Percentiles rank a stretch among this genome's conserved stretches.
Evolutionary conservation across 2,113 vertebrate genomes (phyloP).

Genomic region (Spilogale gracilis): DNA sequence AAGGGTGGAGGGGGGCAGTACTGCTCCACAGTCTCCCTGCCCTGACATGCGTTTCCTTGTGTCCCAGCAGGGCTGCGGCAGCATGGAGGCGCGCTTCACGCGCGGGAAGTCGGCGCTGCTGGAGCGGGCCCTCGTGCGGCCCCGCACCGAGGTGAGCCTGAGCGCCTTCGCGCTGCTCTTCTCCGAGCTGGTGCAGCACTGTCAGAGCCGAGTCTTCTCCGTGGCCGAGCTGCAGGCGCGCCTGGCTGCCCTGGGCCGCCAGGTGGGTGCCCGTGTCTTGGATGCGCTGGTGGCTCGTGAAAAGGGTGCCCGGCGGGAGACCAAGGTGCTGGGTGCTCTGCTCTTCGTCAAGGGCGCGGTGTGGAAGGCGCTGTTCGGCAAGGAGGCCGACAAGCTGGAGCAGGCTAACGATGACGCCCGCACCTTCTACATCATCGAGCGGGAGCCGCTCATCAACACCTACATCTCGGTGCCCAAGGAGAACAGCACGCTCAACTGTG

Average conservation of each 20-base stretch:
- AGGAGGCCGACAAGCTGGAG: conserved; percentile 96
- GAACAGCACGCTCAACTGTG: conserved; percentile 97
- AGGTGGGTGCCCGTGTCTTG: conserved; percentile 93
- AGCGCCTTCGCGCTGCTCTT: conserved; percentile 96
- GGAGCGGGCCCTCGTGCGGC: conserved; percentile 92
- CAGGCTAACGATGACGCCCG: conserved; percentile 97
- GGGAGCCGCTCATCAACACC: conserved; percentile 94
- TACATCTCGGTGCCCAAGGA: conserved; percentile 97
- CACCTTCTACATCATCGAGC: conserved; percentile 97
- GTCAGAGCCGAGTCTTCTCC: conserved; percentile 96
- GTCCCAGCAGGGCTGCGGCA: neutral
- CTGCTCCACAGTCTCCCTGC: neutral
- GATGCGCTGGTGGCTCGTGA: conserved; percentile 95
- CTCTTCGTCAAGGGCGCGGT: conserved; percentile 90
- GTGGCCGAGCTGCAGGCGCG: conserved; percentile 95
- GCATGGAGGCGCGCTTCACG: conserved; percentile 95
- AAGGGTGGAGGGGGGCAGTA: neutral
- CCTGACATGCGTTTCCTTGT: neutral
- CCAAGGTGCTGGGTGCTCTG: conserved; percentile 94
- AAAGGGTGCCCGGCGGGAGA: conserved; percentile 94
- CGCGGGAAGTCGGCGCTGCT: conserved; percentile 94
- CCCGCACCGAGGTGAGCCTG: conserved; percentile 93
- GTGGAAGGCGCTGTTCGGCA: conserved; percentile 95
- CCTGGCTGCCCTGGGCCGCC: conserved; percentile 93
- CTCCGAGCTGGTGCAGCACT: conserved; percentile 98